Evolutionary conservation across 2,113 vertebrate species (phyloP), one percentile per base, ranked within the genome.

Genomic region (Euleptes europaea): DNA sequence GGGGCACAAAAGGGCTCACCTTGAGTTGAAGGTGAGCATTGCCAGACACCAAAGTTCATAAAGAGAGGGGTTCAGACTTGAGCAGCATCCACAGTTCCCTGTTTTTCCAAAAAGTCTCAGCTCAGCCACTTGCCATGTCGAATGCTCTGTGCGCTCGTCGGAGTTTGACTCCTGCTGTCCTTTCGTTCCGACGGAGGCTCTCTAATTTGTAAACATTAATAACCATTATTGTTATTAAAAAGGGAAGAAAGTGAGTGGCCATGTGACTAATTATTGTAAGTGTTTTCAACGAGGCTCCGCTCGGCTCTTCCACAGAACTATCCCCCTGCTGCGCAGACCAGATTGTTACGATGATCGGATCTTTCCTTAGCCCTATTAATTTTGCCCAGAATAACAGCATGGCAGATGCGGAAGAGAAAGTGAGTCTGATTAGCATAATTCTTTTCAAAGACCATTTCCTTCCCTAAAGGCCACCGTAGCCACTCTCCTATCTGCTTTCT

Each of bases 261-360:
- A 95, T 93, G 93, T 94, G 93, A 94, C 96, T 96, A 96, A 96
- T 96, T 96, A 95, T 94, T 94, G 91, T 79, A 95, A 96, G 96
- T 94, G 94, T 96, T 96, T 93, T 93, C 94, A 95, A 94, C 70
- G 94, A 95, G 95, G 92, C 90, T 71, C 93, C 92, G 95, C 94
- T 95, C 94, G 89, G 67, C 92, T 96, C 95, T 95, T 96, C 94
- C 93, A 93, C 91, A 84, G 93, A 94, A 75, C 54, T 26, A 31
- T 73, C 65, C 95, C 93, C 96, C 95, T 57, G 93, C 95, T 94
- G 95, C 51, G 93, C 94, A 26, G 93, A 94, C 82, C 95, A 96
- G 95, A 96, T 97, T 96, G 95, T 94, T 93, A 84, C 94, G 94
- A 94, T 71, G 94, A 95, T 94, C 63, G 85, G 95, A 94, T 95